Evolutionary conservation across 2,888 invertebrate genomes (phyloP), one percentile per base, ranked within the genome.

Genomic region (Rhingia campestris): DNA sequence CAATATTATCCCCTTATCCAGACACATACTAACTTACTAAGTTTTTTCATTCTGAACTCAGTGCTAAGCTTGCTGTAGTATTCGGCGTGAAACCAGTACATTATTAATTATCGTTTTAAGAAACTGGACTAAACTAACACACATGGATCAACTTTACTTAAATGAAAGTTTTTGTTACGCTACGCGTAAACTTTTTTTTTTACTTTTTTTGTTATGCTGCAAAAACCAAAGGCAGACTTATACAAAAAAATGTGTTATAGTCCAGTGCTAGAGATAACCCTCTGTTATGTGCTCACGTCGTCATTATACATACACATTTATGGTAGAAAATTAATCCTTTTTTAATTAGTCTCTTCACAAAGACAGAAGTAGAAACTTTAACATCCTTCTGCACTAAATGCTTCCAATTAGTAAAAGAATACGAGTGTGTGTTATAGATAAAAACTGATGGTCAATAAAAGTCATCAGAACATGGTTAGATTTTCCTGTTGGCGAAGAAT

Each of bases 331-430:
- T 33, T 75, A 76, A 81, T 81, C 81, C 70, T 76, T 81, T 81
- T 81, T 81, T 81, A 81, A 81, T 81, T 76, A 81, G 80, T 69
- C 63, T 59, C 59, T 59, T 64, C 64, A 47, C 33, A 64, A 64
- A 75, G 45, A 47, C 67, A 76, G 45, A 66, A 54, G 53, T 39
- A 64, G 70, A 66, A 64, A 81, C 76, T 64, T 53, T 54, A 76
- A 76, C 54, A 70, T 76, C 51, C 59, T 70, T 81, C 53, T 59
- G 53, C 59, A 59, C 76, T 76, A 81, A 81, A 81, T 41, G 63
- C 64, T 81, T 70, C 70, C 81, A 81, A 81, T 81, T 81, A 81
- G 81, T 59, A 12, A 39, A 30, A 10, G 4, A 10, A 10, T 39
- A 22, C 45, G n/a, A 37, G 32, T n/a, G 10, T 10, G 32, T 14